phyloP scores from a whole-genome alignment of 2,113 vertebrate genomes.

The Sylvilagus bachmani region DNA sequence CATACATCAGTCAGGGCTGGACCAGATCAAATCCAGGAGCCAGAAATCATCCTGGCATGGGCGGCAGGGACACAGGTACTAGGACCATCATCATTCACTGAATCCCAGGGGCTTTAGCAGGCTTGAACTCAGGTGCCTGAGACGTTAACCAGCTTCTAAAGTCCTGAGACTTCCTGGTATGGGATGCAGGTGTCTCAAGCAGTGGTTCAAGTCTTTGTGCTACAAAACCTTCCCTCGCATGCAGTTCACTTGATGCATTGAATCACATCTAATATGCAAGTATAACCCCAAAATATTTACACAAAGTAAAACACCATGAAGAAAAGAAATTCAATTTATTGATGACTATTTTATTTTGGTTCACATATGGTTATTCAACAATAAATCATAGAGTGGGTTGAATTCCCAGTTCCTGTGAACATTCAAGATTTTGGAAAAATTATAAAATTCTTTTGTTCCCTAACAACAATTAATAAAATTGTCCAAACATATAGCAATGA shows the following conservation, averaged over 20 bases:
- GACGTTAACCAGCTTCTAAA: too few species aligned
- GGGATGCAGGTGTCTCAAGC: too few species aligned
- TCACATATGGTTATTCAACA: background rate
- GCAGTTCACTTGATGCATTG: background rate
- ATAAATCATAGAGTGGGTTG: background rate
- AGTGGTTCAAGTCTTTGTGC: too few species aligned
- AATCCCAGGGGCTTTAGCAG: too few species aligned
- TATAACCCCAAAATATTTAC: background rate
- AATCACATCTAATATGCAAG: background rate
- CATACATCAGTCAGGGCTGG: too few species aligned
- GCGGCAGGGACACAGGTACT: too few species aligned
- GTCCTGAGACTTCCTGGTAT: too few species aligned
- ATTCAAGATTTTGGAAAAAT: background rate
- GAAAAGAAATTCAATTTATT: background rate
- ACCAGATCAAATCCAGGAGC: too few species aligned
- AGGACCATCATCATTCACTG: too few species aligned
- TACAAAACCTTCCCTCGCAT: background rate
- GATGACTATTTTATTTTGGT: background rate
- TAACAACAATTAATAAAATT: background rate
- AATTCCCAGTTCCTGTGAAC: background rate
- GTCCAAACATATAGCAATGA: background rate
- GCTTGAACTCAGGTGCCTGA: too few species aligned
- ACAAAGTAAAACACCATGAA: background rate
- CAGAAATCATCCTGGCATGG: too few species aligned
- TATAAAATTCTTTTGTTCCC: background rate